A percentile compares a stretch with the other conserved stretches of the same genome.
Evolutionary conservation across 2,888 invertebrate species (phyloP).

Genomic region (Cheilosia vernalis): DNA sequence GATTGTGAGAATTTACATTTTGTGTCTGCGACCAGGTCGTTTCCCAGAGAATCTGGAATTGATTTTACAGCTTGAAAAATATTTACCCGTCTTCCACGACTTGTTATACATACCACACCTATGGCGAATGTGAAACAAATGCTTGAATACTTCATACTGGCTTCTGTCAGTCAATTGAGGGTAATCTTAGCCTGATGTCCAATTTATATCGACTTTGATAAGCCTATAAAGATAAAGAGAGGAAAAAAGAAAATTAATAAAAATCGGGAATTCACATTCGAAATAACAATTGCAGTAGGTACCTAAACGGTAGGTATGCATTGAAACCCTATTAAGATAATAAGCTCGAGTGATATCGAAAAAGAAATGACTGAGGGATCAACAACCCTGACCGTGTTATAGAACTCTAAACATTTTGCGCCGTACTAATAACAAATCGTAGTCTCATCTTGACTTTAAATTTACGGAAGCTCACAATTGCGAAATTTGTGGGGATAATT

Average conservation of each 20-base stretch:
- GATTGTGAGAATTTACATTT: not conserved
- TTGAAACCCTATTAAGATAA: too few species aligned
- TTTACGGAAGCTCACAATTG: too few species aligned
- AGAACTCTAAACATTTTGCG: too few species aligned
- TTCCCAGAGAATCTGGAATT: slow-evolving; percentile 7
- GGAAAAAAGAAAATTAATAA: not conserved
- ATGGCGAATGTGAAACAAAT: not conserved
- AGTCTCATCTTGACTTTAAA: too few species aligned
- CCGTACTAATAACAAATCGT: too few species aligned
- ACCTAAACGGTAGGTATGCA: too few species aligned
- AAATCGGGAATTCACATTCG: slow-evolving; percentile 2
- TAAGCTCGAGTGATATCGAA: too few species aligned
- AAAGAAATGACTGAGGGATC: too few species aligned
- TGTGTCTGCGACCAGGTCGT: not conserved
- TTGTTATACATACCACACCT: not conserved
- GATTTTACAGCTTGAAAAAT: not conserved
- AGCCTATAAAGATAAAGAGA: not conserved
- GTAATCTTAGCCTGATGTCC: not conserved
- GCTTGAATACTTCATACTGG: slow-evolving; percentile 15
- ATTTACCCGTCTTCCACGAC: not conserved
- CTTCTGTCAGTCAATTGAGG: slow-evolving; percentile 12
- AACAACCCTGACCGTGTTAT: too few species aligned
- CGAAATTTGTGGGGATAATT: too few species aligned
- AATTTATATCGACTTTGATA: slow-evolving; percentile 41
- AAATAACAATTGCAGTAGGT: too few species aligned